Conservation (phyloP, 2,797 vertebrate genomes). For the Anguilla megastoma region DNA sequence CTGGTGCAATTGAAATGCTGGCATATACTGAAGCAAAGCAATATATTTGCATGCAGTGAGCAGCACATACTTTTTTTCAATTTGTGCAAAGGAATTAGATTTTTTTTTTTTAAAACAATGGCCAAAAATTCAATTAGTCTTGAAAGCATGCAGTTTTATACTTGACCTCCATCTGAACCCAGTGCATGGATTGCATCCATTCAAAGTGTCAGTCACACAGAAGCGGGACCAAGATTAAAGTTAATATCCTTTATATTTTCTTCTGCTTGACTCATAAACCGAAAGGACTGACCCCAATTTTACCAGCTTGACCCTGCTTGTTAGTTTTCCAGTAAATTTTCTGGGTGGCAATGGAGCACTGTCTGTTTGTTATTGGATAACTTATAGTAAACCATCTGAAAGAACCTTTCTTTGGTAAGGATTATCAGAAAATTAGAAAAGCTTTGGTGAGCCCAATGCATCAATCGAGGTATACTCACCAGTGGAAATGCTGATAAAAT, state of each 20-base stretch:
- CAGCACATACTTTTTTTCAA: not conserved
- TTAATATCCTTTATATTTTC: not conserved
- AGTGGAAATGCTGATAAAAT: not conserved
- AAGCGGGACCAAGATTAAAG: not conserved
- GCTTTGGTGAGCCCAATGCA: not conserved
- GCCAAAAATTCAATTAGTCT: not conserved
- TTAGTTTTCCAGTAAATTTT: not conserved
- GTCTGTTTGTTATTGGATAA: not conserved
- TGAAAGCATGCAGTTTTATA: not conserved
- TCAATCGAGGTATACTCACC: not conserved
- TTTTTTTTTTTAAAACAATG: not conserved
- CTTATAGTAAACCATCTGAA: not conserved
- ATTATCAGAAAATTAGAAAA: constrained; percentile 3
- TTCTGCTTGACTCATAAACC: not conserved
- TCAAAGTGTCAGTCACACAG: not conserved
- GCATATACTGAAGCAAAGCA: not conserved
- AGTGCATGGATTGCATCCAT: not conserved
- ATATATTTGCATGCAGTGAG: not conserved
- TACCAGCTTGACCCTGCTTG: constrained; percentile 2
- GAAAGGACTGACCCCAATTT: constrained; percentile 9
- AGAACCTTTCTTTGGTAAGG: not conserved
- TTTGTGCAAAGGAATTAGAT: not conserved
- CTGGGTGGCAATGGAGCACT: not conserved
- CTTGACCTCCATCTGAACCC: constrained; percentile 13
- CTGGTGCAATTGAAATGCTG: not conserved